These are phyloP conservation scores for Calyptommatus sinebrachiatus DNA, from an alignment of 2,113 vertebrate genomes.

Conservation along the genomic window DNA sequence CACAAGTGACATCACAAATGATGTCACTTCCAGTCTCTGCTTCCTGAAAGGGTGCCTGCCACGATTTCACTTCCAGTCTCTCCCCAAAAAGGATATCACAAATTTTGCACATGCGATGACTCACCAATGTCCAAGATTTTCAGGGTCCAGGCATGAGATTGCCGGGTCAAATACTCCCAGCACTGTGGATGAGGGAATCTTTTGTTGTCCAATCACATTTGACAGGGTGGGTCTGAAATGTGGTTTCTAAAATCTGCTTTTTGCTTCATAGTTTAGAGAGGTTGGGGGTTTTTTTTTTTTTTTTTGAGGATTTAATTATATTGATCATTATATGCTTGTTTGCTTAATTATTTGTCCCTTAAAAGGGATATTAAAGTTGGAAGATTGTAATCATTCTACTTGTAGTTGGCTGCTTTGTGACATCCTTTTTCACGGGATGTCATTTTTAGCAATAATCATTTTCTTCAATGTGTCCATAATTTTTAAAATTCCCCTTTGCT, in stretches of 20 bases:
- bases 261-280: neutral
- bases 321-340: neutral
- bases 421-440: neutral
- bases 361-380: neutral
- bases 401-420: neutral
- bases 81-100: too few relatives aligned
- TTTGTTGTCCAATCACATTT: neutral
- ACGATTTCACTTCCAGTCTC: too few relatives aligned
- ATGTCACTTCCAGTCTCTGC: too few relatives aligned
- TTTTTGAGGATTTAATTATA: neutral
- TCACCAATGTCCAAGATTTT: too few relatives aligned
- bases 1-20: too few relatives aligned
- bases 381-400: neutral
- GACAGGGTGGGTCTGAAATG: neutral
- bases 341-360: neutral
- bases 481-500: neutral
- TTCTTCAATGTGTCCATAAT: constrained; percentile 9
- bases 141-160: too few relatives aligned
- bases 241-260: too few relatives aligned
- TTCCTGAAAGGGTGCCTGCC: too few relatives aligned
- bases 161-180: too few relatives aligned
- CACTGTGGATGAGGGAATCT: neutral
- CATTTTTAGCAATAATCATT: neutral
- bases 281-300: neutral
- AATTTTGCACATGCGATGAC: too few relatives aligned